Percentiles rank a stretch among this genome's conserved stretches.
These are phyloP conservation scores for Pheucticus melanocephalus DNA, from an alignment of 2,113 vertebrate genomes.

Conservation along the genomic window DNA sequence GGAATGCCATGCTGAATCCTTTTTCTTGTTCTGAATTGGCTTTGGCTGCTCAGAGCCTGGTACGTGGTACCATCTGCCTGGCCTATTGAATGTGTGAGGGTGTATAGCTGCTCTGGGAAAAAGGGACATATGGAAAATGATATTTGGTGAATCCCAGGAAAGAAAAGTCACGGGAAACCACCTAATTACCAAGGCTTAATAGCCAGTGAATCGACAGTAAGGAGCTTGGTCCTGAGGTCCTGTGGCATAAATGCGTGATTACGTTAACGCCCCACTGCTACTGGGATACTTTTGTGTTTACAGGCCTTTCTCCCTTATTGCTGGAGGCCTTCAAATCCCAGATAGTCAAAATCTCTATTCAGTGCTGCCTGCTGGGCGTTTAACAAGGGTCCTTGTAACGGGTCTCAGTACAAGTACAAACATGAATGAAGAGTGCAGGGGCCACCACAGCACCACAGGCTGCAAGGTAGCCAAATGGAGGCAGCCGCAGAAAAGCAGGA, in stretches of 20 bases:
- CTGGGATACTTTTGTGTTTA: conserved; percentile 72
- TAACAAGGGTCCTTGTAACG: conserved; percentile 76
- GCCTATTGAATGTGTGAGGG: not conserved
- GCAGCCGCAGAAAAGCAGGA: conserved; percentile 66
- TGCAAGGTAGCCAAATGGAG: conserved; percentile 71
- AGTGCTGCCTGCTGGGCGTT: conserved; percentile 78
- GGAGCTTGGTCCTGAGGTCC: conserved; percentile 46
- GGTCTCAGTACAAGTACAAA: conserved; percentile 71
- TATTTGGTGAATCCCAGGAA: conserved; percentile 24
- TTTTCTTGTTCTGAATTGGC: not conserved
- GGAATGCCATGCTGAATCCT: not conserved
- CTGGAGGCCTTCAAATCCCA: conserved; percentile 73
- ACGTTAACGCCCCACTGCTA: conserved; percentile 61
- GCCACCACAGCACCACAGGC: conserved; percentile 73
- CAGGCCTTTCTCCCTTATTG: conserved; percentile 66
- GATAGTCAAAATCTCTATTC: conserved; percentile 77
- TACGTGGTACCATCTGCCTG: not conserved
- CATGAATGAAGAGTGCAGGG: conserved; percentile 77
- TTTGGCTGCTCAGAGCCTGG: not conserved
- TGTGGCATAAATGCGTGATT: conserved; percentile 66
- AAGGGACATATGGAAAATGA: conserved; percentile 59
- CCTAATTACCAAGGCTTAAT: conserved; percentile 50
- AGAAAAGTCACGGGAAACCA: conserved; percentile 48
- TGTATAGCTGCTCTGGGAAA: conserved; percentile 11
- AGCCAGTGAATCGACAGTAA: conserved; percentile 9